Base-by-base conservation (phyloP, 2,888 invertebrate genomes). In the Apamea anceps region DNA sequence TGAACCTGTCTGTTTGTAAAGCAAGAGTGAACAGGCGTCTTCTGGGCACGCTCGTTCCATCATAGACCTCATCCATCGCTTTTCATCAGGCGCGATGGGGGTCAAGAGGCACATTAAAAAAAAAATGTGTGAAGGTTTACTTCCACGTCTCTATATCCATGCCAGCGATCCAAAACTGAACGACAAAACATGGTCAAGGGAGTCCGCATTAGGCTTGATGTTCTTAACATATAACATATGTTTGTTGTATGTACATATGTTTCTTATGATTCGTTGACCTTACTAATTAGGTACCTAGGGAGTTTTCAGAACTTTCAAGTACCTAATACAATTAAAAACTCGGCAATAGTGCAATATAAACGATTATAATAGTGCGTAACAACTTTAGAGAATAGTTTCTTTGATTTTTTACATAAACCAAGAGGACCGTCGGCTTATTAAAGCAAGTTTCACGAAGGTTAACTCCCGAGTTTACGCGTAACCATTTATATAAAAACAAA, bases 181-280 rank as follows among this genome's bases (percentile, higher is more conserved):
- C 97, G 99, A 62, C 97, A 98, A 87, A 99, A 99, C 92, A 99
- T 99, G 99, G 98, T 99, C 73, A 98, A 98, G 91, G 99, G 99
- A 4, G 99, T 99, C 5, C 97, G 98, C 95, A 99, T 99, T 0
- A 97, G 99, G 75, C 98, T 99, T 73, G 99, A 99, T 93, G 99
- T 99, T 96, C 97, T 99, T 75, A 98, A 98, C 89, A 97, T 98
- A n/a, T n/a, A n/a, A n/a, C n/a, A n/a, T n/a, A n/a, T n/a, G n/a
- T n/a, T n/a, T n/a, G n/a, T n/a, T n/a, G n/a, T n/a, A n/a, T 97
- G 98, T 54, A 32, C 6, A 37, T 37, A 54, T n/a, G n/a, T n/a
- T n/a, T 2, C 54, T 21, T 54, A 21, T 54, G 2, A 21, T 54
- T 54, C 54, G 21, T 21, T 54, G 8, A 8, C 7, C 51, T 54